These are phyloP conservation scores for Corythornis madagascariensis DNA, from an alignment of 2,113 vertebrate species.

Conservation along the genomic window DNA sequence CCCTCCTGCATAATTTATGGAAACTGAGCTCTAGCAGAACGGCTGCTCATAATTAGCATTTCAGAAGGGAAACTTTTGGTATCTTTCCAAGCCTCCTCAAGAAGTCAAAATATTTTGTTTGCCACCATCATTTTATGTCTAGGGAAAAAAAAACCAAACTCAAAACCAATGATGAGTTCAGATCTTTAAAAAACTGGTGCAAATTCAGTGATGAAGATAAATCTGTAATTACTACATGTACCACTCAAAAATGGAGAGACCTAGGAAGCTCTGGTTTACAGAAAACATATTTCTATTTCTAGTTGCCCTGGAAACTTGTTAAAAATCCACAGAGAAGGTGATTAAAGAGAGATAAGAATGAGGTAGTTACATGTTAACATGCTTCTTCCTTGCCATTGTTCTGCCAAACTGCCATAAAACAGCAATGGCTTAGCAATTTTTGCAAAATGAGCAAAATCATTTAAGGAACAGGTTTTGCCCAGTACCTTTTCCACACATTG, in stretches of 20 bases:
- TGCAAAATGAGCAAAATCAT: not conserved
- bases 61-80: not conserved
- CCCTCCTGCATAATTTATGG: not conserved
- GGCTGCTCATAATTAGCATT: not conserved
- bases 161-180: not conserved
- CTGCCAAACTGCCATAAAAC: not conserved
- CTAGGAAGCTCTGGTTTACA: not conserved
- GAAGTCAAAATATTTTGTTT: constrained; percentile 7
- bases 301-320: not conserved
- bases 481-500: not conserved
- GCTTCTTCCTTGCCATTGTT: not conserved
- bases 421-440: not conserved
- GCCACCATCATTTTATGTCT: not conserved
- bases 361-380: not conserved
- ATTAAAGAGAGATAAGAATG: not conserved
- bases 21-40: not conserved
- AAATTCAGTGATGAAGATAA: not conserved
- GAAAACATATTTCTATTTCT: not conserved
- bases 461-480: not conserved
- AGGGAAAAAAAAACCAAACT: not conserved
- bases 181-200: not conserved
- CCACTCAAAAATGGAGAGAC: not conserved
- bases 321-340: not conserved
- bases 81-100: not conserved
- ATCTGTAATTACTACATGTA: not conserved